Base-by-base conservation (phyloP, 2,113 vertebrate species). In the Dolichotis patagonum region DNA sequence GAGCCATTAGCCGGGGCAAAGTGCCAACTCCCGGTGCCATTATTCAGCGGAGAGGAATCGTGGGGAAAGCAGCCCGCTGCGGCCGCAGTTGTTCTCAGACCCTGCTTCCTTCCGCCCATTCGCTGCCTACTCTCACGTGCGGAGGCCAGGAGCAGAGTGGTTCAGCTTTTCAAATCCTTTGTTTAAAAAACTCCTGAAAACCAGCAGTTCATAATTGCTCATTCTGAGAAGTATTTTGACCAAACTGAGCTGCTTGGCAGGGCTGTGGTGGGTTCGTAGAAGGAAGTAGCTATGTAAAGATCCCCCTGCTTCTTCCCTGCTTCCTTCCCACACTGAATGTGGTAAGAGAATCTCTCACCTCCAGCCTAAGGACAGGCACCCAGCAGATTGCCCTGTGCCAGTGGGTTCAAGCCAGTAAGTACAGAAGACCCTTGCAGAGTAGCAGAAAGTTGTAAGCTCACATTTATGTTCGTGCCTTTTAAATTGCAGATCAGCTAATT, bases 121-220 rank as follows among this genome's bases (percentile, higher is more conserved):
- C 88, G 90, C 63, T 93, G 85, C 87, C 96, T n/a, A 6, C 96
- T 90, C 58, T 73, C 75, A 12, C 82, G 56, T 43, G 6, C 63
- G 60, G 73, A 60, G 81, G 46, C 85, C 46, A 73, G 80, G 85
- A 77, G 56, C 89, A 75, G 13, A 91, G 38, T 16, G 22, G 7
- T 58, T 94, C 85, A 17, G 46, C 49, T 71, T 94, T 96, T 83
- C 62, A 80, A 81, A 92, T 73, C 16, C 80, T 92, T 96, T 85
- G 77, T 88, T 94, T n/a, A 19, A 63, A 94, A 94, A 92, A 62
- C 7, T 32, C 56, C 82, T 58, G 26, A 28, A 81, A 96, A 41
- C 52, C 78, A 85, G 83, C n/a, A 78, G 35, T 54, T 52, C 32
- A 67, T 54, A 49, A 88, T 85, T 82, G 35, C 60, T 88, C 46